Evolutionary conservation across 2,888 invertebrate species (phyloP), one percentile per base, ranked within the genome.

Genomic region (Amaurobius ferox): DNA sequence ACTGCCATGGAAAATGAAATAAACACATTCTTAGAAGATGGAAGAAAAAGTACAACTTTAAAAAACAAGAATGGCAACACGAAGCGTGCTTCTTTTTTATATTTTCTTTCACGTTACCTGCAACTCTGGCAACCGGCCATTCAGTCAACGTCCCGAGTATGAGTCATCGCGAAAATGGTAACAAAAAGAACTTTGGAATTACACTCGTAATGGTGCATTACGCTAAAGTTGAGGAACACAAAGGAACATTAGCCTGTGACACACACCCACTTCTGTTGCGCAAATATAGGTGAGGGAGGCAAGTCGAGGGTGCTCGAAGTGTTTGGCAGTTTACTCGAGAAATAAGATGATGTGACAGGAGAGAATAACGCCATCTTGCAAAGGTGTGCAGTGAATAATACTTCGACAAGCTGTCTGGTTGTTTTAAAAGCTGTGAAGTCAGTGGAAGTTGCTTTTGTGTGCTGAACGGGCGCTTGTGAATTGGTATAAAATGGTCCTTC

Each of bases 71-170:
- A 73, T 61, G 66, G 40, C 67, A 74, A 80, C 73, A 68, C 29
- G 28, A 74, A 44, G 61, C 30, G 30, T 13, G 35, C 39, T 67
- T 67, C 30, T 73, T 74, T 79, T 19, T 62, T 64, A 55, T 68
- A 16, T 40, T 35, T 39, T 55, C 40, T 44, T n/a, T 35, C 28
- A 5, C 19, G 26, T 62, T 62, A 64, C 73, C 74, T 70, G 70
- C n/a, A 39, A 40, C 30, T 28, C 74, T 81, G 81, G 81, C 81
- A 29, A 26, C 16, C 2, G 13, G 48, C 80, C 80, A 80, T 67
- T 3, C 73, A 62, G 70, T 74, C 70, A 74, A 61, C 35, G 68
- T 67, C 68, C 68, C 61, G 3, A 7, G n/a, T 16, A 26, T 62
- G 68, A 61, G 28, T 73, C 73, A 73, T 40, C n/a, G n/a, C 19